Percentiles rank a stretch among this genome's conserved stretches.
These are phyloP conservation scores for Drosophila tropicalis DNA, from an alignment of 1,140 invertebrate species.

Conservation along the genomic window DNA sequence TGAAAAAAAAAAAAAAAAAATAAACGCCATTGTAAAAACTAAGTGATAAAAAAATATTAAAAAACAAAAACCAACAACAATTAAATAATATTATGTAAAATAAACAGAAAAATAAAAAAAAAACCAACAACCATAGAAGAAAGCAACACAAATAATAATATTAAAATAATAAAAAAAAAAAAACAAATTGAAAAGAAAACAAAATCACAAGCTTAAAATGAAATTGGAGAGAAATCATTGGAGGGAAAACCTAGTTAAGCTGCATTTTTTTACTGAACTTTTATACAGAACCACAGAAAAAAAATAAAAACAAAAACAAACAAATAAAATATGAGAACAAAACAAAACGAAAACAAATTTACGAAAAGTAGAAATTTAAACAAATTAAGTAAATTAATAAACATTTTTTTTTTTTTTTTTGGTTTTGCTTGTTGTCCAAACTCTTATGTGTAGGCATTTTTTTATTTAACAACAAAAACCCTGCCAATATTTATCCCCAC, in stretches of 20 bases:
- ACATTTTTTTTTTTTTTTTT: conserved; percentile 19
- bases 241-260: conserved; percentile 73
- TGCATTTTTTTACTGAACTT: conserved; percentile 82
- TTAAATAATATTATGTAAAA: conserved; percentile 60
- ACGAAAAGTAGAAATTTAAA: conserved; percentile 66
- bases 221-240: conserved; percentile 64
- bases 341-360: conserved; percentile 44
- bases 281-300: conserved; percentile 68
- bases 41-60: conserved; percentile 66
- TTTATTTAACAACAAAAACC: neutral
- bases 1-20: conserved; percentile 52
- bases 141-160: conserved; percentile 59
- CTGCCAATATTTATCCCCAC: neutral
- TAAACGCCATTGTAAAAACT: conserved; percentile 82
- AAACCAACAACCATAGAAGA: conserved; percentile 35
- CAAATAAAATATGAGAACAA: conserved; percentile 29
- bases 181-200: conserved; percentile 29
- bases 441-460: conserved; percentile 60
- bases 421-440: conserved; percentile 62
- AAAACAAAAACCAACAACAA: conserved; percentile 51
- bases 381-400: conserved; percentile 39
- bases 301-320: conserved; percentile 17
- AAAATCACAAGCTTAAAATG: conserved; percentile 35
- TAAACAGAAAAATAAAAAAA: conserved; percentile 56
- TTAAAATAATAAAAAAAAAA: neutral